phyloP scores from a whole-genome alignment of 2,113 vertebrate genomes.

The Cyprinodon variegatus region DNA sequence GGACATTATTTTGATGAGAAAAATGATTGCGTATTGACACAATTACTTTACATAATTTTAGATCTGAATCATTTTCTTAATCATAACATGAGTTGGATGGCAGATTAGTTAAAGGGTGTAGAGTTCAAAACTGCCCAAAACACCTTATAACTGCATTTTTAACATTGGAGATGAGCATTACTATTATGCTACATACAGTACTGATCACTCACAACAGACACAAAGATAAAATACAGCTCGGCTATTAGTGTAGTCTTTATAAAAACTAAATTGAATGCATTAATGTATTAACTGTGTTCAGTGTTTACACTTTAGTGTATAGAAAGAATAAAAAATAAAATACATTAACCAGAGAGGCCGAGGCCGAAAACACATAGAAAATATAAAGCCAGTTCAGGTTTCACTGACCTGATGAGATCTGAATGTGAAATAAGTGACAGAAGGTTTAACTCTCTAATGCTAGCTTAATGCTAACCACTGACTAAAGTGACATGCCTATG shows the following conservation, averaged over 20 bases:
- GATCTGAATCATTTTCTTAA: background rate
- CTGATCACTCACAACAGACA: conserved; percentile 65
- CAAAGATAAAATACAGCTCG: conserved; percentile 60
- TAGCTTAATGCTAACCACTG: conserved; percentile 67
- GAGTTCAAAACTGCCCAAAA: conserved; percentile 16
- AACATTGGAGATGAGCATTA: conserved; percentile 49
- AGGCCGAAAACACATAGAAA: conserved; percentile 29
- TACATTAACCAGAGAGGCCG: conserved; percentile 45
- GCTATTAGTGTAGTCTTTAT: conserved; percentile 62
- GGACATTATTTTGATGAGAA: background rate
- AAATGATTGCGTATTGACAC: background rate
- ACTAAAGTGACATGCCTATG: conserved; percentile 75
- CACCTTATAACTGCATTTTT: conserved; percentile 64
- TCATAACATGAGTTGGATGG: background rate
- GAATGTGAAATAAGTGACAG: conserved; percentile 52
- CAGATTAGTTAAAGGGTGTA: background rate
- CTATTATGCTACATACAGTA: conserved; percentile 76
- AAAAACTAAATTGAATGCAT: conserved; percentile 64
- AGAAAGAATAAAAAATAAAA: conserved; percentile 68
- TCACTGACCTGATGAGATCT: conserved; percentile 56
- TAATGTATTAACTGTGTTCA: conserved; percentile 56
- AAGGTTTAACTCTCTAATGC: conserved; percentile 59
- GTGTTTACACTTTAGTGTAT: conserved; percentile 57
- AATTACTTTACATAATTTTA: background rate
- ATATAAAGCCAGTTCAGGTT: conserved; percentile 41